A percentile compares a stretch with the other conserved stretches of the same genome.
Evolutionary conservation across 2,888 invertebrate species (phyloP).

Genomic region (Luffia ferchaultella): DNA sequence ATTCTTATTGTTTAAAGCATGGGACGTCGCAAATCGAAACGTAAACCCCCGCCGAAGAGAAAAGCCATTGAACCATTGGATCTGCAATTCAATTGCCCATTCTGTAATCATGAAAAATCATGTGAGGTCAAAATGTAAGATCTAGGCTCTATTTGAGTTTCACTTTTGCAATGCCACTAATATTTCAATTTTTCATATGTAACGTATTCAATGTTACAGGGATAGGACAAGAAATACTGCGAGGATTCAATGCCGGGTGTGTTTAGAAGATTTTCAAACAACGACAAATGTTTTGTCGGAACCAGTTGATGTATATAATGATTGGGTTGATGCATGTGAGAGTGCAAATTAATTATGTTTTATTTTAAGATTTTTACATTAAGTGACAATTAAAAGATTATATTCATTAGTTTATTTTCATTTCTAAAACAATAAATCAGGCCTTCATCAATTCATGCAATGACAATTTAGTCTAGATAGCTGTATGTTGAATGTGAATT

Average conservation of each 20-base stretch:
- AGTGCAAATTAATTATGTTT: conserved; percentile 75
- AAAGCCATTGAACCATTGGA: conserved; percentile 94
- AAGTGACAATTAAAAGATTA: no score
- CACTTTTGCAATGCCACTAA: no score
- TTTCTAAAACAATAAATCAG: no score
- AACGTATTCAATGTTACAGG: conserved; percentile 62
- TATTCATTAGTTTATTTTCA: no score
- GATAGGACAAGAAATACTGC: conserved; percentile 95
- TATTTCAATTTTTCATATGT: conserved; percentile 1
- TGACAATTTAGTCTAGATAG: no score
- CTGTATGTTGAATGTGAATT: no score
- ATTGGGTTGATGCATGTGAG: conserved; percentile 99
- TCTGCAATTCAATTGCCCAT: conserved; percentile 97
- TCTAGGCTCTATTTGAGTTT: conserved; percentile 3
- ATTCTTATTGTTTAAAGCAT: conserved; percentile 67
- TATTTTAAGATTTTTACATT: not conserved
- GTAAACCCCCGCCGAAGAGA: conserved; percentile 95
- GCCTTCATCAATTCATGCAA: no score
- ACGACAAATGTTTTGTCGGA: conserved; percentile 96
- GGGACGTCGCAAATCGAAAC: conserved; percentile 96
- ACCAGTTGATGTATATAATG: conserved; percentile 98
- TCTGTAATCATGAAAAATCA: conserved; percentile 99
- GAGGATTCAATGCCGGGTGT: conserved; percentile 93
- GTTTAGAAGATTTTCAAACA: conserved; percentile 96
- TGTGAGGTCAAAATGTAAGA: conserved; percentile 99